Base-by-base conservation (phyloP, 2,888 invertebrate genomes). In the Drosophila suboccidentalis region DNA sequence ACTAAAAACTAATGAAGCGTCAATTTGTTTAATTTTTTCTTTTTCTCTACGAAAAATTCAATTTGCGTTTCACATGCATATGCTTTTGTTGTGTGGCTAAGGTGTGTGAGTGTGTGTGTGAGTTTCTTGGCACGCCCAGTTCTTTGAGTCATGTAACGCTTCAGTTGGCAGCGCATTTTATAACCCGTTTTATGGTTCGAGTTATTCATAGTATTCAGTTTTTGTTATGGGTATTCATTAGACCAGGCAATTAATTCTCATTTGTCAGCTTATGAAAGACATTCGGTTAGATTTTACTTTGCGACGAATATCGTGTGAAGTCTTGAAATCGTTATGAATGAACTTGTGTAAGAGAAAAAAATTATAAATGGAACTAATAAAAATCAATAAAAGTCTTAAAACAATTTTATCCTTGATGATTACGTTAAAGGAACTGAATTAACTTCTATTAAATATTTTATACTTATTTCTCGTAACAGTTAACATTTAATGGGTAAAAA, bases 171-270 rank as follows among this genome's bases (percentile, higher is more conserved):
- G 62, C 80, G 70, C 73, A 49, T 70, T 74, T 71, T 71, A 68
- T 75, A 89, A 89, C 89, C 87, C 87, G 84, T 84, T 84, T 83
- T 75, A 76, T 85, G 50, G 49, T 58, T 19, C 15, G 22, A 38
- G 11, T 32, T 60, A n/a, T 43, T 22, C 29, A 50, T 49, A 51
- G 41, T 15, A 46, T 57, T 57, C 17, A 54, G 15, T 54, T 19
- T 38, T 26, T 54, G 41, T 55, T 13, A 8, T 15, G 59, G 57
- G 50, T 38, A 49, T 77, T 79, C 68, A 78, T 81, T 89, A 80
- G 76, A 78, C 29, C 61, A 47, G 71, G 73, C 90, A 86, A 85
- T 89, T 86, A 87, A 89, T 80, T 89, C 90, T 80, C 78, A 87
- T 89, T 89, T 85, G 88, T 87, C 86, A 71, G 80, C 69, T 65